A percentile compares a stretch with the other conserved stretches of the same genome.
Conservation (phyloP, 2,113 vertebrate genomes). For the Ctenomys sociabilis region DNA sequence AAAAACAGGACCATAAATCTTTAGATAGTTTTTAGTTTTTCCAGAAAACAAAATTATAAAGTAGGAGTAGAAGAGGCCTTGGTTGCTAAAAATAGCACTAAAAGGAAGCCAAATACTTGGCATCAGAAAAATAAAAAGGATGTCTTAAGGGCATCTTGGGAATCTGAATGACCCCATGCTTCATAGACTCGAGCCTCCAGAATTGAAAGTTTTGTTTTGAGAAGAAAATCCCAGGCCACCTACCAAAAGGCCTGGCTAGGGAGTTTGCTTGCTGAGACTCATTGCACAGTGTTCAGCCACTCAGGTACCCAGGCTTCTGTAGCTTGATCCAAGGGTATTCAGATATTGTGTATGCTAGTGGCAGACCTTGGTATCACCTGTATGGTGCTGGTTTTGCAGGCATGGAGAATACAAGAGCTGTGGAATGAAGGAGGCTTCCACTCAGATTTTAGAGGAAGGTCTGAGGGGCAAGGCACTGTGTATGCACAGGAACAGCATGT, state of each 20-base stretch:
- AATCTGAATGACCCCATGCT: background rate
- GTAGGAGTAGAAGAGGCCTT: background rate
- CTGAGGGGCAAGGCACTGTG: background rate
- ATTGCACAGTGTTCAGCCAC: background rate
- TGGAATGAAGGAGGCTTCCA: background rate
- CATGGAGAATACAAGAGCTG: background rate
- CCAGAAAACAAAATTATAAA: background rate
- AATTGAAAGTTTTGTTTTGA: background rate
- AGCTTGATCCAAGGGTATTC: background rate
- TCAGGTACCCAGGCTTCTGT: background rate
- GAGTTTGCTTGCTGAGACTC: background rate
- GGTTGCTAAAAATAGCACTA: background rate
- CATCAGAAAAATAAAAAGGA: background rate
- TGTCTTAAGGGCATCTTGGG: background rate
- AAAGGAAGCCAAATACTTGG: background rate
- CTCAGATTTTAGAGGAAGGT: background rate
- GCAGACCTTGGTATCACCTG: background rate
- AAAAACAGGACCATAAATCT: background rate
- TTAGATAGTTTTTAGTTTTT: background rate
- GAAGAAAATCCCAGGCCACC: background rate
- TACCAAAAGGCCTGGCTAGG: background rate
- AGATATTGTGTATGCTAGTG: background rate
- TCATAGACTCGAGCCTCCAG: background rate
- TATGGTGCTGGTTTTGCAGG: background rate
- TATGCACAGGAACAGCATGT: background rate